phyloP scores from a whole-genome alignment of 2,888 invertebrate species.

The Chaetogeoica ovagalla region DNA sequence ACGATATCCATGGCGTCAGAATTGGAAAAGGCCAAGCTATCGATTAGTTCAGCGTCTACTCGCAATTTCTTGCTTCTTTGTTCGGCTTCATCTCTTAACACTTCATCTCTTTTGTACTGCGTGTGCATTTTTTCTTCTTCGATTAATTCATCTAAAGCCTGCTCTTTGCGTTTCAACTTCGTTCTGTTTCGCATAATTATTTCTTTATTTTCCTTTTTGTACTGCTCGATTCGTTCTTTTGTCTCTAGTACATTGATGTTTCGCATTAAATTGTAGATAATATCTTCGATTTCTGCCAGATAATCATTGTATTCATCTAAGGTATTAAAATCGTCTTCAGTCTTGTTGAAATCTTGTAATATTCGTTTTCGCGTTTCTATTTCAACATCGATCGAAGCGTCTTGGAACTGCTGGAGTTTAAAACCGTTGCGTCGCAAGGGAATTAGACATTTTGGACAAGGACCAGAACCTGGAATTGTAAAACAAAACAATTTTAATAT shows the following conservation, averaged over 20 bases:
- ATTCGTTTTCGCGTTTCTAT: conserved; percentile 90
- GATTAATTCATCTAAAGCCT: conserved; percentile 81
- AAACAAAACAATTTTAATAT: not conserved
- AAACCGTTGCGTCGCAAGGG: conserved; percentile 87
- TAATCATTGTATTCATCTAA: conserved; percentile 92
- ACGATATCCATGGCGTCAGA: conserved; percentile 87
- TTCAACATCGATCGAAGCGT: conserved; percentile 95
- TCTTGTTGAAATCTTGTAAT: conserved; percentile 89
- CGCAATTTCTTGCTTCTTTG: conserved; percentile 80
- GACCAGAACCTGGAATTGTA: conserved; percentile 74
- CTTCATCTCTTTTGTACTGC: conserved; percentile 72
- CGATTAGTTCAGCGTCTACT: conserved; percentile 89
- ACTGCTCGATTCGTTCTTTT: conserved; percentile 86
- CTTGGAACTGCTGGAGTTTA: conserved; percentile 93
- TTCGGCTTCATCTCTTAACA: conserved; percentile 69
- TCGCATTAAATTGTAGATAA: conserved; percentile 87
- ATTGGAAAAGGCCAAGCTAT: conserved; percentile 92
- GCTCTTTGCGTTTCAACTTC: conserved; percentile 70
- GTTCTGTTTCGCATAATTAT: conserved; percentile 78
- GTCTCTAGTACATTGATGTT: conserved; percentile 87
- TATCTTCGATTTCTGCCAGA: conserved; percentile 89
- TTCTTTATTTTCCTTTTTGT: conserved; percentile 87
- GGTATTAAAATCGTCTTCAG: conserved; percentile 86
- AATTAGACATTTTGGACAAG: conserved; percentile 91
- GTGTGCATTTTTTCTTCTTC: conserved; percentile 80